Conservation (phyloP, 2,113 vertebrate species). For the Xenopus borealis region DNA sequence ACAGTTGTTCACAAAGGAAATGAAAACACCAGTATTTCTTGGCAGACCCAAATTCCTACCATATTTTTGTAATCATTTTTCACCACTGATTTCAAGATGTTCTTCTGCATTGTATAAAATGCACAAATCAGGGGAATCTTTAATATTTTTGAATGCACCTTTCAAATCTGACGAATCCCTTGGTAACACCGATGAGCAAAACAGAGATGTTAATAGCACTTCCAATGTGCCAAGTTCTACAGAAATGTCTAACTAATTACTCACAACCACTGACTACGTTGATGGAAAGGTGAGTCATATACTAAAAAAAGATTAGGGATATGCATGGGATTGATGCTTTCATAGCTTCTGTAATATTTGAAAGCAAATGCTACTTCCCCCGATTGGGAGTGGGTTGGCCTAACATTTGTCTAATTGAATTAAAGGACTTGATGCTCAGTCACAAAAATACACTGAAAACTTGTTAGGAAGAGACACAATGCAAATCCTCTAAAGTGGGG, state of each 20-base stretch:
- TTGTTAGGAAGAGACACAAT: too few relatives aligned
- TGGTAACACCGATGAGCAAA: background rate
- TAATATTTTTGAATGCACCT: conserved; percentile 15
- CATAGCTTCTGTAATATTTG: too few relatives aligned
- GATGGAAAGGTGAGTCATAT: background rate
- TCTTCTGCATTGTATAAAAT: conserved; percentile 32
- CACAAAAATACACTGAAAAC: too few relatives aligned
- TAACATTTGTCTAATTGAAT: too few relatives aligned
- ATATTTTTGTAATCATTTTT: conserved; percentile 14
- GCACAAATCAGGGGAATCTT: conserved; percentile 16
- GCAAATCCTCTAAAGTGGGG: too few relatives aligned
- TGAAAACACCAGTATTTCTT: background rate
- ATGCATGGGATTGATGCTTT: too few relatives aligned
- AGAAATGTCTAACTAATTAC: background rate
- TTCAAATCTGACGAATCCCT: conserved; percentile 3
- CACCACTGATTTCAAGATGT: conserved; percentile 19
- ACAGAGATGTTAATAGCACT: background rate
- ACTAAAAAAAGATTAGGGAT: background rate
- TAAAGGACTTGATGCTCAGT: too few relatives aligned
- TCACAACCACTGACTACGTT: background rate
- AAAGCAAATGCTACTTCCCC: too few relatives aligned
- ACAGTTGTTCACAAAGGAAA: too few relatives aligned
- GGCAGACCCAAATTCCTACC: conserved; percentile 11
- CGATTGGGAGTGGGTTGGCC: too few relatives aligned
- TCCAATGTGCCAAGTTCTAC: background rate